A percentile compares a stretch with the other conserved stretches of the same genome.
These are phyloP conservation scores for Sylvilagus floridanus DNA, from an alignment of 2,797 vertebrate genomes.

Conservation along the genomic window DNA sequence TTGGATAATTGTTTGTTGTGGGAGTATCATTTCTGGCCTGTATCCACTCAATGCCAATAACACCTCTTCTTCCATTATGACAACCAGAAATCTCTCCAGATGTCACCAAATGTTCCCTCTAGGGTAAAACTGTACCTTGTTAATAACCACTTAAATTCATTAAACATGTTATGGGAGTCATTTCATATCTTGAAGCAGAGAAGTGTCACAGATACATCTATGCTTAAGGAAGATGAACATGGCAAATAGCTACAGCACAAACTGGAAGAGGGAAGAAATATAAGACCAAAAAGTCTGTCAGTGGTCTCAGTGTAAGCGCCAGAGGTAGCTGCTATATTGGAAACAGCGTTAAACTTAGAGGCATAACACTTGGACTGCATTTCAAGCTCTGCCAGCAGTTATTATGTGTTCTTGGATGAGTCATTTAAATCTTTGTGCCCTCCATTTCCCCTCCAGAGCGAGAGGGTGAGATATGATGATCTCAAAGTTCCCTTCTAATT, in stretches of 20 bases:
- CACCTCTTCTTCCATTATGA: background rate
- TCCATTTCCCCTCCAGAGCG: slow-evolving; percentile 23
- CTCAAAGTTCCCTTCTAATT: slow-evolving; percentile 42
- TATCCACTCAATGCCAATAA: background rate
- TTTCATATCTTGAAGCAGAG: slow-evolving; percentile 55
- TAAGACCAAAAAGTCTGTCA: background rate
- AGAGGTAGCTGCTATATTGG: slow-evolving; percentile 32
- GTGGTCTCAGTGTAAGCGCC: background rate
- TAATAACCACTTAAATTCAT: background rate
- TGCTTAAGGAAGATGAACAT: slow-evolving; percentile 17
- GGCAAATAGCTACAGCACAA: background rate
- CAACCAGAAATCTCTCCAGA: slow-evolving; percentile 18
- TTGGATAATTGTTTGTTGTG: background rate
- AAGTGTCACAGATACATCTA: background rate
- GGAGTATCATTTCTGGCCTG: background rate
- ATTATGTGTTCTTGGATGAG: slow-evolving; percentile 28
- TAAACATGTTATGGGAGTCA: slow-evolving; percentile 3
- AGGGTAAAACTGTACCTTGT: background rate
- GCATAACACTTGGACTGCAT: background rate
- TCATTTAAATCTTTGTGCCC: background rate
- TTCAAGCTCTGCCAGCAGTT: background rate
- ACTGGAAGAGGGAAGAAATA: background rate
- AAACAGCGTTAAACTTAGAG: slow-evolving; percentile 39
- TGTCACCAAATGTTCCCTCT: slow-evolving; percentile 24
- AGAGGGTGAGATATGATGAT: slow-evolving; percentile 6